Evolutionary conservation across 2,113 vertebrate genomes (phyloP).

Genomic region (Callithrix jacchus): DNA sequence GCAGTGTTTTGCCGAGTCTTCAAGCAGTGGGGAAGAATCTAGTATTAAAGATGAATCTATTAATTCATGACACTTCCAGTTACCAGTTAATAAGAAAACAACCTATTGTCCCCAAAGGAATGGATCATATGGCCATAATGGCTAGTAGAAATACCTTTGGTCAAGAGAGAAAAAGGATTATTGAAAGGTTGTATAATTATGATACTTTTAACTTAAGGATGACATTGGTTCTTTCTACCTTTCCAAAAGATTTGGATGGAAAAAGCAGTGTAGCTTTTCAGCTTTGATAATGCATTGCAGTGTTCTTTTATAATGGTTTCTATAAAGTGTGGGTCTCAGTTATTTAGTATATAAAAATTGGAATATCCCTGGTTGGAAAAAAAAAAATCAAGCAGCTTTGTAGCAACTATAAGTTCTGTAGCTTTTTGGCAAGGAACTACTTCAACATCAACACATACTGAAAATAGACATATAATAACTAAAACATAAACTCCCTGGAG

Average conservation of each 20-base stretch:
- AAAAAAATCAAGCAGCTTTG: background rate
- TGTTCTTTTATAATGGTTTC: background rate
- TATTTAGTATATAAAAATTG: background rate
- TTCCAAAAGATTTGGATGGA: background rate
- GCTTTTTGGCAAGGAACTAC: background rate
- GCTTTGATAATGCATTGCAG: background rate
- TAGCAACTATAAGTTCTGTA: background rate
- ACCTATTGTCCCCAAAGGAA: background rate
- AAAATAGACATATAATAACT: background rate
- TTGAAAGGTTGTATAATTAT: background rate
- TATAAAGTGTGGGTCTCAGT: background rate
- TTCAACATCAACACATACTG: background rate
- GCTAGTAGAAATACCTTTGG: background rate
- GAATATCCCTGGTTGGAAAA: background rate
- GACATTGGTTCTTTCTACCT: background rate
- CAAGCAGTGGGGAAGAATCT: background rate
- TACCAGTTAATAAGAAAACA: background rate
- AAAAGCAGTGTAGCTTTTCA: background rate
- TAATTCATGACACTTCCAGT: background rate
- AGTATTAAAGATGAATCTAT: background rate
- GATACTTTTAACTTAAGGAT: background rate
- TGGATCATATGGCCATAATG: background rate
- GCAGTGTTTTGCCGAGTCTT: background rate
- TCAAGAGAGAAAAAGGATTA: background rate
- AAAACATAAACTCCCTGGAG: constrained; percentile 17